A percentile compares a stretch with the other conserved stretches of the same genome.
Evolutionary conservation across 2,888 invertebrate genomes (phyloP).

Genomic region (Leptopterna dolabrata): DNA sequence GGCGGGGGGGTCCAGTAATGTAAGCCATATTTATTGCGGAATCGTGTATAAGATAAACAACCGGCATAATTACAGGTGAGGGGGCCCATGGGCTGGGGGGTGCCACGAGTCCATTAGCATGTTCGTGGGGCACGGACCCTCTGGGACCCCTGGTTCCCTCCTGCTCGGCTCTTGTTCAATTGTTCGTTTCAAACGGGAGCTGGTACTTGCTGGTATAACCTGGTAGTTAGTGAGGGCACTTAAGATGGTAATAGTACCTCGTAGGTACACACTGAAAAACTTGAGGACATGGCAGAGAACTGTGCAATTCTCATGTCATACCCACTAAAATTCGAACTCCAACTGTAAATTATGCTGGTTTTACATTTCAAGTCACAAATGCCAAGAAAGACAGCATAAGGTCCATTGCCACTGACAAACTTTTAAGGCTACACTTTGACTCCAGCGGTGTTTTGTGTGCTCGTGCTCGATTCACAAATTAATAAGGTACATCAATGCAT

Average conservation of each 20-base stretch:
- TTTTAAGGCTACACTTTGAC: too few species aligned
- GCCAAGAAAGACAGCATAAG: too few species aligned
- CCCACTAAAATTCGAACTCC: too few species aligned
- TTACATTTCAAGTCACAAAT: too few species aligned
- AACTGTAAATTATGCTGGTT: too few species aligned
- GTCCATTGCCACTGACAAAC: too few species aligned
- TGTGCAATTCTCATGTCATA: too few species aligned
- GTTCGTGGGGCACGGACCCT: constrained; percentile 50
- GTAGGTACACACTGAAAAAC: not conserved
- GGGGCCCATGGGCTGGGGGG: not conserved
- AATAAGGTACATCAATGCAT: too few species aligned
- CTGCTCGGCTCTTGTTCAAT: constrained; percentile 30
- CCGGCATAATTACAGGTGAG: constrained; percentile 49
- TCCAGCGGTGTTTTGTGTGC: too few species aligned
- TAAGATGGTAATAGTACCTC: not conserved
- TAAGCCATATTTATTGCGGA: constrained; percentile 46
- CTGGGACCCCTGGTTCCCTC: not conserved
- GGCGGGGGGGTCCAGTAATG: constrained; percentile 10
- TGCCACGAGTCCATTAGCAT: constrained; percentile 53
- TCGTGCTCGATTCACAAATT: too few species aligned
- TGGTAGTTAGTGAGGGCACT: not conserved
- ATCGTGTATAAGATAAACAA: constrained; percentile 54
- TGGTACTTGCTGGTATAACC: not conserved
- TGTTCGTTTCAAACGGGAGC: constrained; percentile 33
- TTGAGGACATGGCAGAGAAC: not conserved